phyloP scores from a whole-genome alignment of 1,140 invertebrate genomes.

The Thaumatotibia leucotreta region DNA sequence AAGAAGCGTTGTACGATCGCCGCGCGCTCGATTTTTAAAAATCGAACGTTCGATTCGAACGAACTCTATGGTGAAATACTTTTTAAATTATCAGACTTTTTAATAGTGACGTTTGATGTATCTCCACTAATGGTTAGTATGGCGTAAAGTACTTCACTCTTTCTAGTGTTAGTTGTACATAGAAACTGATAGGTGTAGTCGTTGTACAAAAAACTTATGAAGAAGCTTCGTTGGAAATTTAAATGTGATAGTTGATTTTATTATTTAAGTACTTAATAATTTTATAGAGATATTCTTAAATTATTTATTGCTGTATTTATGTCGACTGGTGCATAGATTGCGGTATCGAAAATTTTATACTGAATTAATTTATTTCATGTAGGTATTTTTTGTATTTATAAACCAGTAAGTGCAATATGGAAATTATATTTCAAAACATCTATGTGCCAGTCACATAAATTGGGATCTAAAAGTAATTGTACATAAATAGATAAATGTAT shows the following conservation, averaged over 20 bases:
- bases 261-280: slow-evolving; percentile 72
- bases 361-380: slow-evolving; percentile 8
- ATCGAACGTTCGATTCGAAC: slow-evolving; percentile 28
- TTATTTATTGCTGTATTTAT: slow-evolving; percentile 63
- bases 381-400: slow-evolving; percentile 7
- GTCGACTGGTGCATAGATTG: slow-evolving; percentile 37
- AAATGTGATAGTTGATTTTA: slow-evolving; percentile 74
- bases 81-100: slow-evolving; percentile 31
- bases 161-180: slow-evolving; percentile 48
- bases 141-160: slow-evolving; percentile 46
- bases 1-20: slow-evolving; percentile 46
- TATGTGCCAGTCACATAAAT: slow-evolving; percentile 22
- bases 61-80: slow-evolving; percentile 21
- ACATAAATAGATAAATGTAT: slow-evolving; percentile 35
- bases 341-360: slow-evolving; percentile 22
- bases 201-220: slow-evolving; percentile 57
- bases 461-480: slow-evolving; percentile 19
- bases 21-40: slow-evolving; percentile 62
- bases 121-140: slow-evolving; percentile 48
- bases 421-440: slow-evolving; percentile 15
- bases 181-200: slow-evolving; percentile 29
- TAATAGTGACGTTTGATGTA: slow-evolving; percentile 46
- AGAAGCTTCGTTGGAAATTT: slow-evolving; percentile 61
- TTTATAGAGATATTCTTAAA: slow-evolving; percentile 67
- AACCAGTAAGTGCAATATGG: slow-evolving; percentile 15